Base-by-base conservation (phyloP, 2,113 vertebrate genomes). In the Smithornis capensis region DNA sequence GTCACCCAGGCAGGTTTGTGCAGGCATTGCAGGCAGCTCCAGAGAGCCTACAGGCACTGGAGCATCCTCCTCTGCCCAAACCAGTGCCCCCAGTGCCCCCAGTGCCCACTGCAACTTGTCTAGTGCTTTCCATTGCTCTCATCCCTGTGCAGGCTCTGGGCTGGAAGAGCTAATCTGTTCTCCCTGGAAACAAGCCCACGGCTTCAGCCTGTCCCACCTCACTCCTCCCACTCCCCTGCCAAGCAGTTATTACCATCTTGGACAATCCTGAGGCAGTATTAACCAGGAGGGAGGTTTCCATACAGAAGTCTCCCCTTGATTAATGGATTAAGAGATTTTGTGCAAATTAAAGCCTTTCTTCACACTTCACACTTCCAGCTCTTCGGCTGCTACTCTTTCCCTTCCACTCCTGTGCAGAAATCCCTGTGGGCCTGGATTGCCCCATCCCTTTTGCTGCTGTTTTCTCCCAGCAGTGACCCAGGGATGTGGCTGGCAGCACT, bases 281-380 rank as follows among this genome's bases (percentile, higher is more conserved):
- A 83, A 76, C 18, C 0, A 0, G 71, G 65, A 82, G 38, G 38
- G 85, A 82, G 35, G 62, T 37, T 85, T 94, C 84, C 3, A 4
- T 79, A 59, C 16, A 49, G 42, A 65, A 37, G 6, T 80, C 23
- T 65, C 40, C 22, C n/a, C 53, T 18, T 81, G 77, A 81, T 89
- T 73, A 94, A 83, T 81, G 65, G 35, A 79, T 94, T 85, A 59
- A 35, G 56, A 67, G 78, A 63, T 68, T 70, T 57, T 69, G 65
- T 79, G 65, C 45, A 93, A 93, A 92, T 84, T 63, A 78, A 90
- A 93, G 28, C 27, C 23, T 93, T 94, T 93, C 52, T 92, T 82
- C 74, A 53, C 40, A n/a, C 45, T 74, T 84, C 35, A 42, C 23
- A 6, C 29, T 73, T 50, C 11, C 38, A 85, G n/a, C 35, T 83